Evolutionary conservation across 2,888 invertebrate genomes (phyloP), one percentile per base, ranked within the genome.

Genomic region (Scaeva pyrastri): DNA sequence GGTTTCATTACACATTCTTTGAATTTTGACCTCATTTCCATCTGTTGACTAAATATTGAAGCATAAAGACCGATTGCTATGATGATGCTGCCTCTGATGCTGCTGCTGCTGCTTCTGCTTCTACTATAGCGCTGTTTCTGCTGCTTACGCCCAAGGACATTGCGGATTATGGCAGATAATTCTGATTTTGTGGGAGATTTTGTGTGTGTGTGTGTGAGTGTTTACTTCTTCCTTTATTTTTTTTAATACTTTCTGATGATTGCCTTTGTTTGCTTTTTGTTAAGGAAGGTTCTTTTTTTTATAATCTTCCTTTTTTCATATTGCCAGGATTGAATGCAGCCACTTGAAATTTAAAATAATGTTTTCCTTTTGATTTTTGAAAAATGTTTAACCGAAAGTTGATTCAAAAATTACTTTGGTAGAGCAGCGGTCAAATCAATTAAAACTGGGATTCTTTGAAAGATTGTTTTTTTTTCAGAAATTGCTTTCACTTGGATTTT

Each of bases 11-110:
- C 52, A 68, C 68, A 68, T 68, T 68, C 72, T 60, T 77, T 76
- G 52, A 41, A 66, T 72, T 50, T 72, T 72, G 77, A 82, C 82
- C 77, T 60, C 64, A 19, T 52, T 77, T 48, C 36, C 58, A 72
- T 77, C 77, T 66, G 66, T 77, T 68, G 68, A 68, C 68, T 70
- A 68, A 79, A 73, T 79, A 73, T 77, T 74, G 66, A 75, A 75
- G 80, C 62, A 68, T 16, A 48, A 36, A 48, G 26, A 31, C 26
- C 21, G 36, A 19, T 48, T 52, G 50, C 50, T 68, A n/a, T 52
- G 52, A 50, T 50, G 31, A 12, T 31, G 16, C 31, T 39, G 21
- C 21, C 21, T n/a, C 26, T 12, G 23, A 62, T 71, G 21, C 31
- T 36, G 43, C 19, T 50, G 39, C 1, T 52, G 2, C 23, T 52